Evolutionary conservation across 1,140 invertebrate species (phyloP), one percentile per base, ranked within the genome.

Genomic region (Oryctes rhinoceros): DNA sequence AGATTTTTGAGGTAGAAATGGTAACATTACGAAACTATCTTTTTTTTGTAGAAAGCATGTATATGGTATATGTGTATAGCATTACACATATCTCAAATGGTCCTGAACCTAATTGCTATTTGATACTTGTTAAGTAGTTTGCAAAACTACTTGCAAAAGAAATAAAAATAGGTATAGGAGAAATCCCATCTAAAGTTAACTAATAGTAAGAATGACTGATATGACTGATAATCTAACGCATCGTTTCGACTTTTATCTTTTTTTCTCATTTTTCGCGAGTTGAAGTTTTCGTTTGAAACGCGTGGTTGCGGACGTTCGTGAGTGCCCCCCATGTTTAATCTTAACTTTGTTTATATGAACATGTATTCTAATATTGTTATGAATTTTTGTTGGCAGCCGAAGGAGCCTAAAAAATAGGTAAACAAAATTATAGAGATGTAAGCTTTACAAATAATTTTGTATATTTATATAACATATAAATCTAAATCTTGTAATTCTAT

Each of bases 381-480:
- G 84, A 87, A 82, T 86, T 87, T 87, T 87, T 87, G 85, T 87
- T 86, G 86, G 86, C 86, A 87, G 86, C 86, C 83, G 83, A 85
- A 83, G 85, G 84, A 87, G 83, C 86, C 84, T 81, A 82, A 79
- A 84, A 82, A 85, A 84, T 86, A 87, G 85, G 86, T 87, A 86
- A 86, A 83, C 83, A 86, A 84, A 86, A 84, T 82, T 80, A 82
- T 83, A 82, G 81, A 85, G 84, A 85, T 85, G 84, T 87, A 87
- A 87, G 85, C 84, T 86, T 85, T 84, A 81, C 83, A 83, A 82
- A 82, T 81, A 83, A 82, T 80, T 81, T 80, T 84, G 79, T 80
- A 76, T 78, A 76, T 80, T 76, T 76, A 76, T 48, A 76, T 76
- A 76, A 44, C 39, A 76, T 48, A 76, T 76, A 76, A 44, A 76